Base-by-base conservation (phyloP, 2,113 vertebrate genomes). In the Pollachius pollachius region DNA sequence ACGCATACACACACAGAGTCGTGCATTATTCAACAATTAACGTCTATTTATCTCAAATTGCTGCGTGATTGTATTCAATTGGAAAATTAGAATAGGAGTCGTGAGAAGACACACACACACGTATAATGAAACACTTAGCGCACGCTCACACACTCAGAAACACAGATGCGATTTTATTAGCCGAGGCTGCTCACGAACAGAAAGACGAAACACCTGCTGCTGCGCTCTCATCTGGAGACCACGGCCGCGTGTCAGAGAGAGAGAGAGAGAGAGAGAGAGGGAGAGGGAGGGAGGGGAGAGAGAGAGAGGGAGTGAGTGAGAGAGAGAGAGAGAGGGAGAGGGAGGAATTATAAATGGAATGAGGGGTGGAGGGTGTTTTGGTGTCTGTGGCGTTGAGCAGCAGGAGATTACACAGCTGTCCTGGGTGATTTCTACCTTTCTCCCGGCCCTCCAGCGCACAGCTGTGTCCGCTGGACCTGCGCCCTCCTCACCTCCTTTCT, bases 401-500 rank as follows among this genome's bases (percentile, higher is more conserved):
- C n/a, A 9, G 54, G 15, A 70, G 81, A 71, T 73, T 30, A 2
- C 59, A 16, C 27, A 60, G 68, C 58, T 16, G 54, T 64, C 72
- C 64, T 62, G 70, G 76, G 71, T 62, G 67, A 73, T 83, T 74
- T 60, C 71, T 74, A 75, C 80, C 65, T 21, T 57, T 70, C 7
- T 65, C 62, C 62, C 56, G 81, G 78, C 76, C 74, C 41, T 56
- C 61, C 66, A 68, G 71, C 64, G 77, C 72, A 73, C 79, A 85
- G 83, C 84, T 84, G 84, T 69, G 67, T 74, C 64, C 57, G 65
- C 70, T 77, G 48, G 41, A 81, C 18, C 62, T 2, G 52, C 56
- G 2, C 2, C 41, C 41, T 48, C 41, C 41, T 48, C 0, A 18
- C 57, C 18, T 15, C 18, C 59, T 61, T 19, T 23, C 1, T 59